Evolutionary conservation across 2,888 invertebrate species (phyloP), one percentile per base, ranked within the genome.

Genomic region (Lasioglossum vierecki): DNA sequence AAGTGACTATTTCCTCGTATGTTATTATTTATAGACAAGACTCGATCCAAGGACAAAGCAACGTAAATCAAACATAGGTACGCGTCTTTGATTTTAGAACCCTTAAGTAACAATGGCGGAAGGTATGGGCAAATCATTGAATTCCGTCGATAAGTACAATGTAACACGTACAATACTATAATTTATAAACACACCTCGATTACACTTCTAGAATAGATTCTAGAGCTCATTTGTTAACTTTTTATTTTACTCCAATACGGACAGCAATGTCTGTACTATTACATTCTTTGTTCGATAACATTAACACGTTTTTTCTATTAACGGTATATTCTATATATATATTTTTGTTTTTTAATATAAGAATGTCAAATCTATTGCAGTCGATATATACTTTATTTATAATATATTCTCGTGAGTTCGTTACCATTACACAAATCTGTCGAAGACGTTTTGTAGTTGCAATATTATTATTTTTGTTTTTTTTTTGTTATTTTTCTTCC

Each of bases 201-300:
- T 76, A 84, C 73, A 78, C 63, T 84, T 86, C 77, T 82, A 83
- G 82, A 72, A 84, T 85, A 78, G 76, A 63, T 75, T 87, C 78
- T 89, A 86, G 83, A 89, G 87, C 63, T 85, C 81, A 78, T 86
- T 84, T 81, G 89, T 82, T 76, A 83, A 80, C 57, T 84, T 90
- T 72, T 90, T 72, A 53, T 76, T 82, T 90, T 82, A 84, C 82
- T 86, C 84, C 83, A 86, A 88, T 88, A 88, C 86, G 89, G 87
- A 87, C 83, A 90, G 87, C 86, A 86, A 88, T 90, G 87, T 84
- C 87, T 80, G 91, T 88, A 91, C 88, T 91, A 91, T 91, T 92
- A 91, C 90, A 90, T 90, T 90, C 86, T 90, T 89, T 88, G 88
- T 90, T 88, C 86, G 89, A 91, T 92, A 92, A 92, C 89, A 89